Conservation (phyloP, 2,113 vertebrate genomes). For the Osmerus eperlanus region DNA sequence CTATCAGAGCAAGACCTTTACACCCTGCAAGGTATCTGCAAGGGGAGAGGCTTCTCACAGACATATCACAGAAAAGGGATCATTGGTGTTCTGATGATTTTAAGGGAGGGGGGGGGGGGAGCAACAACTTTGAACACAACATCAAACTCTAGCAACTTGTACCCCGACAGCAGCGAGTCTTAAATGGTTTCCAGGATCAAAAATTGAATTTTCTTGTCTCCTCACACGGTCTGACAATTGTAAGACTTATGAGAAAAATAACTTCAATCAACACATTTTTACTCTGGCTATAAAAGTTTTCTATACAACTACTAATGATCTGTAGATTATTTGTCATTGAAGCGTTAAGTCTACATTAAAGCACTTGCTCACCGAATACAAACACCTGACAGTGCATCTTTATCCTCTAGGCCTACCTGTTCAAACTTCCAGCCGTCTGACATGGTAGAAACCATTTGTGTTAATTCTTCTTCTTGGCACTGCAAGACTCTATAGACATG, state of each 20-base stretch:
- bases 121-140: background rate
- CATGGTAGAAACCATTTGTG: slow-evolving; percentile 92
- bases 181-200: background rate
- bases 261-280: no score
- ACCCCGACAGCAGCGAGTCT: background rate
- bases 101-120: no score
- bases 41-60: background rate
- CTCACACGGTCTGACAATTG: background rate
- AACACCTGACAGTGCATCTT: background rate
- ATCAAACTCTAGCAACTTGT: background rate
- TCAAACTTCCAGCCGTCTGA: slow-evolving; percentile 91
- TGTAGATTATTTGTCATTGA: no score
- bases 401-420: slow-evolving; percentile 69
- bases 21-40: background rate
- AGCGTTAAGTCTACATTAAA: background rate
- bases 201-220: background rate
- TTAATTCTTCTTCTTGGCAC: slow-evolving; percentile 88
- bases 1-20: background rate
- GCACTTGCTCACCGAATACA: background rate
- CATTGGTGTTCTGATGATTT: background rate
- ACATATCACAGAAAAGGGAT: no score
- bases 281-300: no score
- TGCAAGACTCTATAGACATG: slow-evolving; percentile 88
- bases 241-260: background rate
- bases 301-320: no score